A percentile compares a stretch with the other conserved stretches of the same genome.
These are phyloP conservation scores for Coptodon rendalli DNA, from an alignment of 2,113 vertebrate species.

Conservation along the genomic window DNA sequence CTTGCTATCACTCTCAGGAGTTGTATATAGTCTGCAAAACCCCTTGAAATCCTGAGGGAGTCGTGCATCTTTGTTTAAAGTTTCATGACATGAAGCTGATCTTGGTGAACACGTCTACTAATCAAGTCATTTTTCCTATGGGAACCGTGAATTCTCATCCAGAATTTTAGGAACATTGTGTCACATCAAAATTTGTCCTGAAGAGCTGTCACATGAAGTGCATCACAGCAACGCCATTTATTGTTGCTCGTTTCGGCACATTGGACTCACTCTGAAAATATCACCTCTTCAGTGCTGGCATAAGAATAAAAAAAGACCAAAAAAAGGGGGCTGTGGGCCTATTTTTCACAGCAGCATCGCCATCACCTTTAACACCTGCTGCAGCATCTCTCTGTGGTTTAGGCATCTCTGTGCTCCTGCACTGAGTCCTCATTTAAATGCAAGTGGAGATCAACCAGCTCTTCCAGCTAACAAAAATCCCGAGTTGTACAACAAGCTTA, in stretches of 20 bases:
- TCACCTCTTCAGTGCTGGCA: neutral
- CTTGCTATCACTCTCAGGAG: neutral
- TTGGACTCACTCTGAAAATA: neutral
- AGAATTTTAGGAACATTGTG: neutral
- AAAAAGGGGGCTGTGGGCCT: neutral
- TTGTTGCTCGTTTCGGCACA: neutral
- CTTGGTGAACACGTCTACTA: neutral
- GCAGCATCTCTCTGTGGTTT: neutral
- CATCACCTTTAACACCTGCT: neutral
- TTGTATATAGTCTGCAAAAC: neutral
- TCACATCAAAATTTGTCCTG: neutral
- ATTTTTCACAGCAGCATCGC: neutral
- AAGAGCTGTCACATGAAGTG: neutral
- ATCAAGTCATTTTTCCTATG: neutral
- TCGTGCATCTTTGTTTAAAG: neutral
- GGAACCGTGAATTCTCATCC: neutral
- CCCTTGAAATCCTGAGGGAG: neutral
- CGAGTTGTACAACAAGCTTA: neutral
- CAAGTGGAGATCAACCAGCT: neutral
- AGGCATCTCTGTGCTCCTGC: neutral
- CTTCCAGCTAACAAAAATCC: neutral
- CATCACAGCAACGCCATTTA: fast-evolving
- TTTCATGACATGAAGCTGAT: neutral
- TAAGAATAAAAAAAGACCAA: neutral
- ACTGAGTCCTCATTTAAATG: neutral